Evolutionary conservation across 1,140 invertebrate genomes (phyloP).

Genomic region (Anagrus nilaparvatae): DNA sequence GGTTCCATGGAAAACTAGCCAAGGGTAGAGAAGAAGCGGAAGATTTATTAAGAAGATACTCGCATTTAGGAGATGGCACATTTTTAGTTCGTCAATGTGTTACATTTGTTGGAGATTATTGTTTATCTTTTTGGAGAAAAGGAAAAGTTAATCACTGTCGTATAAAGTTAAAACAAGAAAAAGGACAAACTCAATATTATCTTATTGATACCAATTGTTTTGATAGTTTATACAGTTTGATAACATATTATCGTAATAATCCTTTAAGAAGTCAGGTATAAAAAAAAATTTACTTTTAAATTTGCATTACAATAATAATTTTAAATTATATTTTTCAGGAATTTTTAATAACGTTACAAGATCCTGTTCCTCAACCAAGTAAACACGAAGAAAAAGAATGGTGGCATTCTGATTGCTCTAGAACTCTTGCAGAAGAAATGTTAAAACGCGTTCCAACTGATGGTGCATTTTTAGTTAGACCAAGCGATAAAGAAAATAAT

Average conservation of each 20-base stretch:
- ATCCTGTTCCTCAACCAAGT: slow-evolving; percentile 90
- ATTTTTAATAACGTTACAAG: slow-evolving; percentile 76
- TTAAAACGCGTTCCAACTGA: slow-evolving; percentile 71
- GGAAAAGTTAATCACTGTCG: slow-evolving; percentile 86
- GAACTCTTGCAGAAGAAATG: slow-evolving; percentile 77
- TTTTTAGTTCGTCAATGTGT: slow-evolving; percentile 92
- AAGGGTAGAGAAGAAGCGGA: slow-evolving; percentile 69
- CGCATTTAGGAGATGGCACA: slow-evolving; percentile 85
- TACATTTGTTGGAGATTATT: slow-evolving; percentile 94
- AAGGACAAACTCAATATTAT: slow-evolving; percentile 82
- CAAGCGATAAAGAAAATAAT: slow-evolving; percentile 73
- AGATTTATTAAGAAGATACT: slow-evolving; percentile 66
- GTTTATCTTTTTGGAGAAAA: slow-evolving; percentile 87
- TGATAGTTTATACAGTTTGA: slow-evolving; percentile 86
- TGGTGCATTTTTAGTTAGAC: slow-evolving; percentile 86
- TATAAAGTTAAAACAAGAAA: slow-evolving; percentile 81
- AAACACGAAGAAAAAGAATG: slow-evolving; percentile 91
- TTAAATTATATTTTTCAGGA: slow-evolving; percentile 42
- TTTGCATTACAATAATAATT: slow-evolving; percentile 5
- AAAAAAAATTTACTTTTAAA: neutral
- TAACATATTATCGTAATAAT: slow-evolving; percentile 81
- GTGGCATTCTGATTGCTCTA: slow-evolving; percentile 75
- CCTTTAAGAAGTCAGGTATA: slow-evolving; percentile 70
- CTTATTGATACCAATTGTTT: slow-evolving; percentile 83
- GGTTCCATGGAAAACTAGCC: slow-evolving; percentile 86